Percentiles rank a stretch among this genome's conserved stretches.
Conservation (phyloP, 2,113 vertebrate species). For the Columbina picui region DNA sequence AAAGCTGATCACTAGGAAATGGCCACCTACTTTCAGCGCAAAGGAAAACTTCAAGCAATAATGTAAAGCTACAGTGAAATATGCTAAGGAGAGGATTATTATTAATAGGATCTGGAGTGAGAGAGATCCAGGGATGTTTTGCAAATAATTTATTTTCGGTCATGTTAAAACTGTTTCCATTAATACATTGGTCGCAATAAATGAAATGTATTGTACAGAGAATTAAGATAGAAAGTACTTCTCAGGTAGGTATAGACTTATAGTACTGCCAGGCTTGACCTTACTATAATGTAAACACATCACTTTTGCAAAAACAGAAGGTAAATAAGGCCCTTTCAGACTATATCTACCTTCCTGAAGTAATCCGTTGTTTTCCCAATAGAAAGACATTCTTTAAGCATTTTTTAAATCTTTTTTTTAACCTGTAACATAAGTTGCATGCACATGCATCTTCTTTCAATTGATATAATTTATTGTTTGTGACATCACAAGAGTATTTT, state of each 20-base stretch:
- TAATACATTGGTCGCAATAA: not conserved
- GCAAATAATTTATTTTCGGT: not conserved
- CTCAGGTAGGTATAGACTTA: not conserved
- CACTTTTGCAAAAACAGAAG: not conserved
- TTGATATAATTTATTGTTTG: not conserved
- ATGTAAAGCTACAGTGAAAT: not conserved
- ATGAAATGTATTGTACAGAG: not conserved
- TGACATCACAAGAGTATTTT: not conserved
- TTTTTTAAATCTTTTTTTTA: not conserved
- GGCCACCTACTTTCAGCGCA: not conserved
- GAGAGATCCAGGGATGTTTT: not conserved
- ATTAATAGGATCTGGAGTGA: not conserved
- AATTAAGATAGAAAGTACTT: not conserved
- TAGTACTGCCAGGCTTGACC: not conserved
- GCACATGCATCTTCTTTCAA: not conserved
- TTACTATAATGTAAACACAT: not conserved
- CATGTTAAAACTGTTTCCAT: not conserved
- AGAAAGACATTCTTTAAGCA: not conserved
- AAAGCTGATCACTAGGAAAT: not conserved
- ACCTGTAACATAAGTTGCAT: not conserved
- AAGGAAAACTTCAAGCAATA: not conserved
- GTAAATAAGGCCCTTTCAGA: not conserved
- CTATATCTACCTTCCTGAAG: not conserved
- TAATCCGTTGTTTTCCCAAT: not conserved
- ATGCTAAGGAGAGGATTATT: not conserved